Evolutionary conservation across 2,797 vertebrate genomes (phyloP).

Genomic region (Manis pentadactyla): DNA sequence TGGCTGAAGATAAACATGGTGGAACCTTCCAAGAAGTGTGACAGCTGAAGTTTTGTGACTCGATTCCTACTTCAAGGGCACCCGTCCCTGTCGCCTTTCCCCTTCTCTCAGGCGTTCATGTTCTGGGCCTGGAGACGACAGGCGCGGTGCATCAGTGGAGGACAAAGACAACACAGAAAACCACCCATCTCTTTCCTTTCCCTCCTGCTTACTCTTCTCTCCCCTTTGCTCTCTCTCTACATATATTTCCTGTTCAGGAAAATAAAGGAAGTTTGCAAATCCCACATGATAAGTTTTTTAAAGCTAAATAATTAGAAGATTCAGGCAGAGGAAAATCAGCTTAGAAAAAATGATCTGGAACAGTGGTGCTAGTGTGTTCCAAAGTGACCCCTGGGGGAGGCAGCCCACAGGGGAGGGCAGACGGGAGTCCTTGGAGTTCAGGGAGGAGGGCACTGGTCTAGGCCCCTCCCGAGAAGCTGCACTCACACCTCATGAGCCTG

Average conservation of each 20-base stretch:
- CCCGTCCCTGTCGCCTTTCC: background rate
- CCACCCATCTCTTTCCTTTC: background rate
- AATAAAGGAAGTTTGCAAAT: background rate
- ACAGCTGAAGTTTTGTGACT: background rate
- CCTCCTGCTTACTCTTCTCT: accelerated
- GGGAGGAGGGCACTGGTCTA: background rate
- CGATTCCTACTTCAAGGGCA: background rate
- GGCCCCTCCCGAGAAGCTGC: background rate
- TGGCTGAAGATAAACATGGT: background rate
- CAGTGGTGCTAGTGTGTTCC: background rate
- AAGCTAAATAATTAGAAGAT: background rate
- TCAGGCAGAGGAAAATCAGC: background rate
- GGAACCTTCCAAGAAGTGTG: background rate
- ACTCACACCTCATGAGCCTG: no score
- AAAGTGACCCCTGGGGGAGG: background rate
- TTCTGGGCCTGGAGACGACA: background rate
- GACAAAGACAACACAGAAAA: background rate
- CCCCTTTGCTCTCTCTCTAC: background rate
- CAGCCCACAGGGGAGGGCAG: background rate
- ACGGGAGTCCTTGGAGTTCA: background rate
- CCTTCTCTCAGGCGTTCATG: background rate
- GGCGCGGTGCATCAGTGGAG: background rate
- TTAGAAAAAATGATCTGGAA: background rate
- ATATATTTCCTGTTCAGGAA: background rate
- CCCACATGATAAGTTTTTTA: background rate